These are phyloP conservation scores for Diglossa cyanea DNA, from an alignment of 2,797 vertebrate genomes.

Conservation along the genomic window DNA sequence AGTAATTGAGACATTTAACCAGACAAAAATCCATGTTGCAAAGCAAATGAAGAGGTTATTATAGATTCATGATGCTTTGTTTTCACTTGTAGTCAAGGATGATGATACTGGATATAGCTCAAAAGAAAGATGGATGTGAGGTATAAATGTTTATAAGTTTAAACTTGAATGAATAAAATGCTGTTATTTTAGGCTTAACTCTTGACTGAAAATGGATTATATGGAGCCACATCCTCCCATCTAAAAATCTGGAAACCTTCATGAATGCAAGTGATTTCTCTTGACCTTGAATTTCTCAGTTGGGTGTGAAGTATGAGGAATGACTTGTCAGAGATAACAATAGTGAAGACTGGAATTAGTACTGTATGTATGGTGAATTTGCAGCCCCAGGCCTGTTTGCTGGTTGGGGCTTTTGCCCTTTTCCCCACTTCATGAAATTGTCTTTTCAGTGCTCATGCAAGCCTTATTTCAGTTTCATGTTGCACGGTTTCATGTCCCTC, in stretches of 20 bases:
- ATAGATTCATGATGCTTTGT: conserved; percentile 49
- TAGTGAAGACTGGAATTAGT: not conserved
- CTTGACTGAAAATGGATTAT: conserved; percentile 19
- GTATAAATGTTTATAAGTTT: conserved; percentile 36
- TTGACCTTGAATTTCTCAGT: not conserved
- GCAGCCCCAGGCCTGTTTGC: not conserved
- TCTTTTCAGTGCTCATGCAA: conserved; percentile 5
- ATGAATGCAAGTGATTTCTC: conserved; percentile 16
- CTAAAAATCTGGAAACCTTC: not conserved
- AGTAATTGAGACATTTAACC: conserved; percentile 68
- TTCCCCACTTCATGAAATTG: not conserved
- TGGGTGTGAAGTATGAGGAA: not conserved
- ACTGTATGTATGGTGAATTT: not conserved
- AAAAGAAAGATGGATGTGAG: conserved; percentile 32
- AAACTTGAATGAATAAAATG: conserved; percentile 55
- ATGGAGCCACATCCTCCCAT: not conserved
- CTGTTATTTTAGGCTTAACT: conserved; percentile 57
- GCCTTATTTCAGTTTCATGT: not conserved
- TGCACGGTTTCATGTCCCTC: not conserved
- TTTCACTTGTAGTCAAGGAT: conserved; percentile 48
- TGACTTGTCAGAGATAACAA: not conserved
- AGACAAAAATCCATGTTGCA: conserved; percentile 40
- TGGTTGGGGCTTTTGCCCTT: not conserved
- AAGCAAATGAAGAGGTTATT: conserved; percentile 64
- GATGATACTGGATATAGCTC: conserved; percentile 30